Base-by-base conservation (phyloP, 2,888 invertebrate genomes). In the Silvanus unidentatus region DNA sequence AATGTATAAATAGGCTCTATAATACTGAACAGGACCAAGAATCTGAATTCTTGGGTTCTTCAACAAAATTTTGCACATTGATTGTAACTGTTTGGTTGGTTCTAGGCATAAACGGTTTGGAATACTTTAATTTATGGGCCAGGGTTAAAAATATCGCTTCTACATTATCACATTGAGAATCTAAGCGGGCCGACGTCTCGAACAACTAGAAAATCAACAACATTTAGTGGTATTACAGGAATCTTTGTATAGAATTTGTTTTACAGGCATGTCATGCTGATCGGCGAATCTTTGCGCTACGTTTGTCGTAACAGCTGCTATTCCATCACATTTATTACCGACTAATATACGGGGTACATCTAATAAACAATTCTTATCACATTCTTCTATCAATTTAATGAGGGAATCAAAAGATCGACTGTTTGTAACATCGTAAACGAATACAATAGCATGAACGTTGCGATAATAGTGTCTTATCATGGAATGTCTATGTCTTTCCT, bases 391-490 rank as follows among this genome's bases (percentile, higher is more conserved):
- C 89, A 89, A 90, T 40, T 77, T 77, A 2, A 79, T 77, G 64
- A 90, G 76, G 1, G 79, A 77, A 74, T 79, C 66, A 5, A 73
- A 71, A 1, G 84, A 80, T 38, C 75, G 72, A 2, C 77, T 73
- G 59, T 79, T 85, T 6, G 86, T 86, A 43, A 88, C 82, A 72
- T 89, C 88, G 71, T 88, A 89, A 0, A 88, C 87, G 61, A 88
- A 84, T 39, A 89, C 82, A n/a, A 89, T 84, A n/a, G 88, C 88
- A 68, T 88, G 81, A 1, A 85, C 85, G 69, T 88, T 88, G 44
- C 88, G 75, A 65, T 90, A 90, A 69, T 88, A 90, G 69, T 89
- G 88, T 59, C 84, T 82, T 12, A 87, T 84, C 84, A 89, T 88
- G 1, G 86, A 85, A 65, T 83, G 82, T 10, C 88, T 76, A 69